phyloP scores from a whole-genome alignment of 2,888 invertebrate species.

The Acronicta aceris region DNA sequence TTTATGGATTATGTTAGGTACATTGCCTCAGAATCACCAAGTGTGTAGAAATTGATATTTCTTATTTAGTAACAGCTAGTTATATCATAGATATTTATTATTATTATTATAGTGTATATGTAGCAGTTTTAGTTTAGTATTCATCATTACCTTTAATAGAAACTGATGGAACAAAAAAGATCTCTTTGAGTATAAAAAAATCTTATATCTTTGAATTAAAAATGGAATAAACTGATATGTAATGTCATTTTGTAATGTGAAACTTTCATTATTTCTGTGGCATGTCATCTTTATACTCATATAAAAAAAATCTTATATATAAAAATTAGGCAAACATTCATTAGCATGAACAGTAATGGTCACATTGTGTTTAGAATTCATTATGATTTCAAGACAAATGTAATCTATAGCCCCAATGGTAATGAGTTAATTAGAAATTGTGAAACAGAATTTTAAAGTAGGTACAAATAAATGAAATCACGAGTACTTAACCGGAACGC shows the following conservation, averaged over 20 bases:
- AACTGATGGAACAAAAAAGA: not conserved
- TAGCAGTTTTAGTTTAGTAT: not conserved
- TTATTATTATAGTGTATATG: too few relatives aligned
- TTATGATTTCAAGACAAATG: slow-evolving; percentile 66
- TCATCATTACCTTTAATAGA: slow-evolving; percentile 7
- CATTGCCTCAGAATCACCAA: too few relatives aligned
- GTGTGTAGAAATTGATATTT: too few relatives aligned
- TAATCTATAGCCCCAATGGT: slow-evolving; percentile 77
- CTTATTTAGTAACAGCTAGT: too few relatives aligned
- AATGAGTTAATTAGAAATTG: slow-evolving; percentile 88
- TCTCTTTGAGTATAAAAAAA: not conserved
- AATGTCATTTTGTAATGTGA: slow-evolving; percentile 15
- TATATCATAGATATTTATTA: too few relatives aligned
- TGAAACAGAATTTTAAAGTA: slow-evolving; percentile 88
- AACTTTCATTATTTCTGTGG: slow-evolving; percentile 40
- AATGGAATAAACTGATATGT: slow-evolving; percentile 18
- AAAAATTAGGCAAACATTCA: slow-evolving; percentile 64
- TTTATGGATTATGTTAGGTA: too few relatives aligned
- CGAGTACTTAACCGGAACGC: slow-evolving; percentile 89
- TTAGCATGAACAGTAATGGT: slow-evolving; percentile 67
- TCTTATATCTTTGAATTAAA: too few relatives aligned
- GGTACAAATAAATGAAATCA: slow-evolving; percentile 89
- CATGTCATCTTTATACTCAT: slow-evolving; percentile 19
- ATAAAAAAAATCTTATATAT: slow-evolving; percentile 59
- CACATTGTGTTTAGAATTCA: slow-evolving; percentile 65